Percentiles rank a stretch among this genome's conserved stretches.
Evolutionary conservation across 2,113 vertebrate species (phyloP).

Genomic region (Egretta garzetta): DNA sequence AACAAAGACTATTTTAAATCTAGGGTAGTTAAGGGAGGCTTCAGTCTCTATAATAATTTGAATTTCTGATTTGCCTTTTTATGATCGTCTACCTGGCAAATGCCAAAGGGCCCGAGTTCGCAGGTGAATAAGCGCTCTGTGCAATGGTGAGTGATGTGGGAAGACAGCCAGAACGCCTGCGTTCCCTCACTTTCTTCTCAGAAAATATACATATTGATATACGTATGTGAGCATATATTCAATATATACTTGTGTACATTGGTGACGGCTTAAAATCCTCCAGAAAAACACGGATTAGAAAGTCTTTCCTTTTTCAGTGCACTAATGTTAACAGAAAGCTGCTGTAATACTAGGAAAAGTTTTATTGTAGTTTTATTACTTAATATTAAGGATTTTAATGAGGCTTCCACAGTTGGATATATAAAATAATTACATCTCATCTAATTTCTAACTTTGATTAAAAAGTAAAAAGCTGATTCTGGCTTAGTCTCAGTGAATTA

Average conservation of each 20-base stretch:
- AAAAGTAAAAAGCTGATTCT: neutral
- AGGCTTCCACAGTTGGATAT: slow-evolving; percentile 2
- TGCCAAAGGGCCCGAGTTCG: neutral
- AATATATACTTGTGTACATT: neutral
- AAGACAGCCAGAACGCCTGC: neutral
- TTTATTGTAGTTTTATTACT: slow-evolving; percentile 8
- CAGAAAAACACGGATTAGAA: neutral
- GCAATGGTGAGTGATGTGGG: fast-evolving
- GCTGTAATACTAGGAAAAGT: neutral
- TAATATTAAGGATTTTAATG: slow-evolving; percentile 23
- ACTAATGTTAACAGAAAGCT: neutral
- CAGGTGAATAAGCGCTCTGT: neutral
- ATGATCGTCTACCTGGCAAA: neutral
- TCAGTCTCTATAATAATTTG: neutral
- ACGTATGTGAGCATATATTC: neutral
- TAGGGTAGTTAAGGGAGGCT: neutral
- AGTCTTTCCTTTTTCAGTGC: neutral
- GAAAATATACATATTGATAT: fast-evolving
- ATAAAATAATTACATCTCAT: slow-evolving; percentile 44
- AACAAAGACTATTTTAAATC: slow-evolving; percentile 4
- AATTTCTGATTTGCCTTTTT: slow-evolving; percentile 25
- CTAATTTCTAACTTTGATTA: slow-evolving; percentile 42
- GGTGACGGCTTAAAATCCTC: neutral
- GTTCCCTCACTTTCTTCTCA: neutral
- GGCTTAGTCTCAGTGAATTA: neutral